These are phyloP conservation scores for Endotricha flammealis DNA, from an alignment of 2,888 invertebrate genomes.

Conservation along the genomic window DNA sequence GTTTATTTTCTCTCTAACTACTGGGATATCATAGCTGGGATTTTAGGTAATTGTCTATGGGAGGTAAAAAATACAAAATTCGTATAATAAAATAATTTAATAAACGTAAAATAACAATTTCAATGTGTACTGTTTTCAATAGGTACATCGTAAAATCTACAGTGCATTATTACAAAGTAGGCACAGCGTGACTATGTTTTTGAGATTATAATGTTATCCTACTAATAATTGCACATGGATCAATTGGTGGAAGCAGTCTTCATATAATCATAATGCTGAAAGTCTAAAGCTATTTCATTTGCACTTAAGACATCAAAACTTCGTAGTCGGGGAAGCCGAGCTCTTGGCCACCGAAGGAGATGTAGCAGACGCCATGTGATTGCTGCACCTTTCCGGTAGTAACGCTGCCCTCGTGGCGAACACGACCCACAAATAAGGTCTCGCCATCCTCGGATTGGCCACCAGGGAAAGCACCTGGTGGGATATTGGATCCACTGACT, in stretches of 20 bases:
- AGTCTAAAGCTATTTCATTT: slow-evolving; percentile 10
- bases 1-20: too few species aligned
- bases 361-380: slow-evolving; percentile 89
- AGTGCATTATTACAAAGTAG: slow-evolving; percentile 16
- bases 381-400: slow-evolving; percentile 91
- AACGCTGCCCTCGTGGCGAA: slow-evolving; percentile 85
- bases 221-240: neutral
- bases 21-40: too few species aligned
- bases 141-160: too few species aligned
- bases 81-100: slow-evolving; percentile 25
- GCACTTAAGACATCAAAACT: slow-evolving; percentile 78
- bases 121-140: slow-evolving; percentile 9
- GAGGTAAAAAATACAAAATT: neutral
- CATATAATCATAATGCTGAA: slow-evolving; percentile 13
- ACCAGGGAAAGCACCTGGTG: slow-evolving; percentile 85
- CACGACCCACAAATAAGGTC: slow-evolving; percentile 87
- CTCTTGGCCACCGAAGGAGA: slow-evolving; percentile 89
- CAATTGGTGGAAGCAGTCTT: slow-evolving; percentile 19
- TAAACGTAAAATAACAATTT: slow-evolving; percentile 19
- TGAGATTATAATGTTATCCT: slow-evolving; percentile 3
- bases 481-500: slow-evolving; percentile 82
- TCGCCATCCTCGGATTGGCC: slow-evolving; percentile 88
- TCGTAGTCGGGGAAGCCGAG: slow-evolving; percentile 89
- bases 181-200: slow-evolving; percentile 28
- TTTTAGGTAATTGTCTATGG: too few species aligned